These are phyloP conservation scores for Calameuta idolon DNA, from an alignment of 2,888 invertebrate species.

Conservation along the genomic window DNA sequence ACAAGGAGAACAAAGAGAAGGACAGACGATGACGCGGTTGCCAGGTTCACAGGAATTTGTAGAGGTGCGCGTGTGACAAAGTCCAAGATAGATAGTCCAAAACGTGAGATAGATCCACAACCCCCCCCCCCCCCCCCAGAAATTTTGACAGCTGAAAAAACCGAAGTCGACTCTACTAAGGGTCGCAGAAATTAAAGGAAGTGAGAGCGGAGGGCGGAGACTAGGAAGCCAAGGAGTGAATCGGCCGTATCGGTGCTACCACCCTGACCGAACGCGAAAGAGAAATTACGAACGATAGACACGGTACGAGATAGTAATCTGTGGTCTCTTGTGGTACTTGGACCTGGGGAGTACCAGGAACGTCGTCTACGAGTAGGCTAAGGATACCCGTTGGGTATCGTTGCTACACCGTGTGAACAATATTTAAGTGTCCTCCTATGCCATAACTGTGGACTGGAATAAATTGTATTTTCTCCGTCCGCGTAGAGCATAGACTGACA, in stretches of 20 bases:
- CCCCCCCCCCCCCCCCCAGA: too few relatives aligned
- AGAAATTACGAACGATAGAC: not conserved
- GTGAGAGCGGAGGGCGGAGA: not conserved
- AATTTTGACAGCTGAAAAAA: not conserved
- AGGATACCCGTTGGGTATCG: not conserved
- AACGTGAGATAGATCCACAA: too few relatives aligned
- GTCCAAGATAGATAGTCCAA: too few relatives aligned
- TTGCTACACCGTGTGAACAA: not conserved
- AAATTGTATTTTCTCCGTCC: not conserved
- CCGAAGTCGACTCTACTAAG: not conserved
- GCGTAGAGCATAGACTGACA: not conserved
- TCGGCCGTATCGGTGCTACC: conserved; percentile 41
- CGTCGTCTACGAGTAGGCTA: not conserved
- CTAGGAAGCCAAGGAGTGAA: not conserved
- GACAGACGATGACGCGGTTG: not conserved
- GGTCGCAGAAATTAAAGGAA: not conserved
- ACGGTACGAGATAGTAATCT: not conserved
- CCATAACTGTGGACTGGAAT: not conserved
- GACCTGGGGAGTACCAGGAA: not conserved
- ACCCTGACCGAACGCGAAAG: conserved; percentile 24
- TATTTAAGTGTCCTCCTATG: not conserved
- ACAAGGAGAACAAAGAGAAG: not conserved
- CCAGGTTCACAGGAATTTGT: not conserved
- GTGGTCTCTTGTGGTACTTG: not conserved
- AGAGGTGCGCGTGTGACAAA: not conserved